A percentile compares a stretch with the other conserved stretches of the same genome.
These are phyloP conservation scores for Alethe diademata DNA, from an alignment of 2,113 vertebrate genomes.

Conservation along the genomic window DNA sequence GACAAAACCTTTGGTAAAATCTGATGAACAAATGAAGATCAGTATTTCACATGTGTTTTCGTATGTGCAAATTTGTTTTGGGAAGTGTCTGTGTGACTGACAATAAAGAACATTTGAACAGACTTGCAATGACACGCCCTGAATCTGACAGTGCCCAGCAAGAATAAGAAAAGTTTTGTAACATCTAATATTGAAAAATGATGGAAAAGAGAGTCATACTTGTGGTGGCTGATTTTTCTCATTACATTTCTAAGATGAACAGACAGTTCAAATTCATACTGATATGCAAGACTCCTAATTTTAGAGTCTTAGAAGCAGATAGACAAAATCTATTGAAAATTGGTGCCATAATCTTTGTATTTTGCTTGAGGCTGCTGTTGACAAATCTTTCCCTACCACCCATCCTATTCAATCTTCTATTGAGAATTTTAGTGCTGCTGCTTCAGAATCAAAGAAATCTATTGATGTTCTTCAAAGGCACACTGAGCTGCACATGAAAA, in stretches of 20 bases:
- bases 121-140: background rate
- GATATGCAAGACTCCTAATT: background rate
- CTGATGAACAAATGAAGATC: constrained; percentile 29
- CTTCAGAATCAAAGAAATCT: constrained; percentile 24
- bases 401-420: constrained; percentile 23
- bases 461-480: constrained; percentile 31
- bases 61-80: background rate
- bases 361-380: constrained; percentile 16
- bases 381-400: background rate
- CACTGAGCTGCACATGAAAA: background rate
- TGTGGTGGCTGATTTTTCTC: background rate
- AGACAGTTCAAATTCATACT: background rate
- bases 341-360: background rate
- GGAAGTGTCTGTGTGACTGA: background rate
- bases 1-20: constrained; percentile 9
- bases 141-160: background rate
- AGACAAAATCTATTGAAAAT: constrained; percentile 55
- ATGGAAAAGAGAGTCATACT: background rate
- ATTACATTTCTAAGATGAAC: background rate
- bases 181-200: background rate
- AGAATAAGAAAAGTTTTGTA: background rate
- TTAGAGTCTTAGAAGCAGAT: background rate
- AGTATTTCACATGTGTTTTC: background rate
- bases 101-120: background rate
- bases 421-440: constrained; percentile 16